Evolutionary conservation across 2,797 vertebrate species (phyloP).

Genomic region (Phaenicophaeus curvirostris): DNA sequence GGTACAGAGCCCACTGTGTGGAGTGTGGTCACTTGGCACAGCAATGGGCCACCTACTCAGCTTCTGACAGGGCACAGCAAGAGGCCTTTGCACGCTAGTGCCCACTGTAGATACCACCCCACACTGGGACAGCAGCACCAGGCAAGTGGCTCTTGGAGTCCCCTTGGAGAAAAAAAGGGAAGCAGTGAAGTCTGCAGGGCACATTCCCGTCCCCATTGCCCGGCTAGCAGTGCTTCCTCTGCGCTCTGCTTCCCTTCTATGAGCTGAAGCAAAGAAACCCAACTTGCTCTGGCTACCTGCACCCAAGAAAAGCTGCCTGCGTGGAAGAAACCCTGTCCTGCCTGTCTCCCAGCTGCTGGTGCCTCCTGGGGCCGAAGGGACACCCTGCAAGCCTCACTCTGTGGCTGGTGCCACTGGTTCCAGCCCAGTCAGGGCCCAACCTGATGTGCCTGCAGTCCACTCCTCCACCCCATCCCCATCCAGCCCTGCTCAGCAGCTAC

Average conservation of each 20-base stretch:
- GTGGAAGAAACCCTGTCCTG: too few relatives aligned
- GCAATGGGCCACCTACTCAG: not conserved
- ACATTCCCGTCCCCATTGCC: too few relatives aligned
- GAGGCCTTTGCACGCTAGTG: rapidly evolving
- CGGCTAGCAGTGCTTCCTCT: too few relatives aligned
- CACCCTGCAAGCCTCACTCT: not conserved
- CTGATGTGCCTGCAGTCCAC: not conserved
- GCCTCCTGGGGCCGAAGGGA: not conserved
- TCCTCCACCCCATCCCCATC: not conserved
- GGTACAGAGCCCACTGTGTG: not conserved
- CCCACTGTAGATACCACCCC: not conserved
- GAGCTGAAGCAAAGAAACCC: too few relatives aligned
- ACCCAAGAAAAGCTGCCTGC: too few relatives aligned
- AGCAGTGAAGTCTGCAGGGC: not conserved
- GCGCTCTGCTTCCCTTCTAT: too few relatives aligned
- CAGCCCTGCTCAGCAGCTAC: not conserved
- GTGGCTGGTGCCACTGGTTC: not conserved
- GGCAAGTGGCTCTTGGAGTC: not conserved
- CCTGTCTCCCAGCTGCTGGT: too few relatives aligned
- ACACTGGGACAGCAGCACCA: not conserved
- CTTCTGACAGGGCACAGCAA: not conserved
- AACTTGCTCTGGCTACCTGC: too few relatives aligned
- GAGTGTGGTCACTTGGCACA: not conserved
- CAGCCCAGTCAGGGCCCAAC: too few relatives aligned
- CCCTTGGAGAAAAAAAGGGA: not conserved